Evolutionary conservation across 2,113 vertebrate genomes (phyloP).

Genomic region (Sitta europaea): DNA sequence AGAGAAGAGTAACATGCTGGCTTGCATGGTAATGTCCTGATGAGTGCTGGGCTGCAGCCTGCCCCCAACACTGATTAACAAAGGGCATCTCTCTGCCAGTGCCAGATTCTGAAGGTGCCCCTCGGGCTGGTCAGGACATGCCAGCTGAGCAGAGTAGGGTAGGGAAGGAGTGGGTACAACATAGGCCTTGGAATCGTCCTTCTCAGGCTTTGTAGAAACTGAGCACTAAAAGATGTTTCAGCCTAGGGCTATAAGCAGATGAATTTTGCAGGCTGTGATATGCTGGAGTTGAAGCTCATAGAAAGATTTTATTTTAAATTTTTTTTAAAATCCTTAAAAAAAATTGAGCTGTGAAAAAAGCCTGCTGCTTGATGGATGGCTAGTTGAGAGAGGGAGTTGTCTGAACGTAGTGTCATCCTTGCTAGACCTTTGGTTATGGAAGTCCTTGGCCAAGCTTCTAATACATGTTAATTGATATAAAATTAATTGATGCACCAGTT

Average conservation of each 20-base stretch:
- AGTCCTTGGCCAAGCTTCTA: background rate
- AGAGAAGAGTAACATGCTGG: constrained; percentile 7
- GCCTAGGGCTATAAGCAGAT: background rate
- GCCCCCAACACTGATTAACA: background rate
- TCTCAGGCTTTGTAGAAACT: background rate
- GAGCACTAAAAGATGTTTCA: background rate
- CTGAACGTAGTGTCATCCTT: background rate
- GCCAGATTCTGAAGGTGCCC: background rate
- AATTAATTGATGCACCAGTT: background rate
- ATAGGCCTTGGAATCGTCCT: background rate
- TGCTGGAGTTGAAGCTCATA: background rate
- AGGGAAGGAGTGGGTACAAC: background rate
- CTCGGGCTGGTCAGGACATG: background rate
- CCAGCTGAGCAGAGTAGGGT: background rate
- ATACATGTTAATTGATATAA: background rate
- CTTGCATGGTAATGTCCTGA: constrained; percentile 50
- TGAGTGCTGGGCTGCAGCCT: background rate
- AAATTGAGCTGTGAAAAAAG: background rate
- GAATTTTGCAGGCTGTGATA: background rate
- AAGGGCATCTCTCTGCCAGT: background rate
- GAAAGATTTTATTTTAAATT: background rate
- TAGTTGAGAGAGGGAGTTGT: background rate
- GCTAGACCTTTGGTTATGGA: background rate
- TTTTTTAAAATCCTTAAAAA: background rate
- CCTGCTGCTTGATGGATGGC: background rate